A percentile compares a stretch with the other conserved stretches of the same genome.
Conservation (phyloP, 2,888 invertebrate species). For the Unio delphinus region DNA sequence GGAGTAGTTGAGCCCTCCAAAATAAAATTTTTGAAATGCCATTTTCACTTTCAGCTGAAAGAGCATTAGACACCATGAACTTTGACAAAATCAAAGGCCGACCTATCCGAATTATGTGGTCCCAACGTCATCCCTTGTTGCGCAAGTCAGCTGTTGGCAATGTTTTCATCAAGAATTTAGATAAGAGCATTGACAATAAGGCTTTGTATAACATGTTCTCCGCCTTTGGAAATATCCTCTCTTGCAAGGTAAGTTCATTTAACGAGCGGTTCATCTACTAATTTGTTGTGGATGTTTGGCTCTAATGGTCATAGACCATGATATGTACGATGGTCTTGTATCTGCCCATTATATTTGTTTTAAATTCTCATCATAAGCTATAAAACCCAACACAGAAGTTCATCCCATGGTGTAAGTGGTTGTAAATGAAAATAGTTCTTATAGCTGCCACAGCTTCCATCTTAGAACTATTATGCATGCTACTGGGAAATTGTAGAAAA, state of each 20-base stretch:
- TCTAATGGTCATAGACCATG: too few relatives aligned
- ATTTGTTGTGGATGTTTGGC: too few relatives aligned
- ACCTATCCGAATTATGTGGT: conserved; percentile 99
- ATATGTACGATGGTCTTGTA: too few relatives aligned
- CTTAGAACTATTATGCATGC: too few relatives aligned
- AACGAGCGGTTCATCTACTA: neutral
- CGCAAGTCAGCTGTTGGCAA: conserved; percentile 99
- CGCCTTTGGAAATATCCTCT: conserved; percentile 98
- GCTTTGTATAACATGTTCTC: conserved; percentile 99
- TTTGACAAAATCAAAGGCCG: conserved; percentile 97
- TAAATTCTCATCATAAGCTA: too few relatives aligned
- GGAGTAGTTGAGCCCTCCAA: neutral
- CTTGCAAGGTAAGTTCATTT: conserved; percentile 84
- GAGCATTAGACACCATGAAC: conserved; percentile 99
- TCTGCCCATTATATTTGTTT: too few relatives aligned
- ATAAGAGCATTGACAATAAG: conserved; percentile 98
- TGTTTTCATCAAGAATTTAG: conserved; percentile 98
- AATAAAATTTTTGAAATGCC: neutral
- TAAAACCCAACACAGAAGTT: too few relatives aligned
- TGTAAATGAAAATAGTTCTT: too few relatives aligned
- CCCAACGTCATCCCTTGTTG: conserved; percentile 97
- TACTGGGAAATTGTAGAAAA: too few relatives aligned
- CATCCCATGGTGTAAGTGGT: too few relatives aligned
- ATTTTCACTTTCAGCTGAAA: conserved; percentile 82
- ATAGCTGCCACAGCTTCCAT: too few relatives aligned